A percentile compares a stretch with the other conserved stretches of the same genome.
Conservation (phyloP, 2,797 vertebrate genomes). For the Sebastes aleutianus region DNA sequence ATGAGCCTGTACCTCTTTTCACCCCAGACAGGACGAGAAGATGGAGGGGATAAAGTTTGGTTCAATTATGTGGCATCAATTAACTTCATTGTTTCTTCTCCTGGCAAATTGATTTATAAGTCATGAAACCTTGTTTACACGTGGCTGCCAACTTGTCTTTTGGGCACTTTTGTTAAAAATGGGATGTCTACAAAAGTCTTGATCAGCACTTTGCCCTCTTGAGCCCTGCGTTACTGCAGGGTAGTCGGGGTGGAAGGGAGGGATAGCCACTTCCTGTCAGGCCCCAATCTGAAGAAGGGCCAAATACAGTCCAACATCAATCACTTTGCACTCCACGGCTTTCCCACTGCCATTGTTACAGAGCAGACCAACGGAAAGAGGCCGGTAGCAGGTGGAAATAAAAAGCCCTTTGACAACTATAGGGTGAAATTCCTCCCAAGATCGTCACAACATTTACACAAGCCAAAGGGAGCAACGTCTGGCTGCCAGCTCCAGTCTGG, state of each 20-base stretch:
- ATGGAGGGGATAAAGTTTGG: conserved; percentile 30
- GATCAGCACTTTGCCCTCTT: conserved; percentile 71
- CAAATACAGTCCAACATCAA: conserved; percentile 84
- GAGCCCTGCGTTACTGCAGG: conserved; percentile 48
- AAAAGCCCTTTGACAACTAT: conserved; percentile 78
- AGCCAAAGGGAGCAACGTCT: conserved; percentile 56
- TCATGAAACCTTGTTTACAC: conserved; percentile 62
- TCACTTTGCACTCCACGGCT: conserved; percentile 77
- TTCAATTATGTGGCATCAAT: conserved; percentile 41
- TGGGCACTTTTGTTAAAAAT: conserved; percentile 54
- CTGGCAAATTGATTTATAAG: conserved; percentile 67
- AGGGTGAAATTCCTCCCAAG: conserved; percentile 72
- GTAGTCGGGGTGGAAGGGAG: conserved; percentile 64
- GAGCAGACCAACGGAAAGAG: conserved; percentile 84
- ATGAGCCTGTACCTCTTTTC: conserved; percentile 67
- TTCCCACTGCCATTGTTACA: conserved; percentile 84
- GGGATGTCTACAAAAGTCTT: conserved; percentile 52
- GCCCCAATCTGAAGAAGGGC: conserved; percentile 80
- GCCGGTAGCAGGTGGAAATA: conserved; percentile 86
- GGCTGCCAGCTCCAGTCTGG: conserved; percentile 42
- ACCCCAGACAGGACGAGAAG: conserved; percentile 31
- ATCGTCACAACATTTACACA: conserved; percentile 76
- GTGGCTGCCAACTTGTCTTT: conserved; percentile 61
- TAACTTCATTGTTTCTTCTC: conserved; percentile 50
- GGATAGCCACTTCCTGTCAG: conserved; percentile 75